Base-by-base conservation (phyloP, 2,113 vertebrate genomes). In the Sporophila hypoxantha region DNA sequence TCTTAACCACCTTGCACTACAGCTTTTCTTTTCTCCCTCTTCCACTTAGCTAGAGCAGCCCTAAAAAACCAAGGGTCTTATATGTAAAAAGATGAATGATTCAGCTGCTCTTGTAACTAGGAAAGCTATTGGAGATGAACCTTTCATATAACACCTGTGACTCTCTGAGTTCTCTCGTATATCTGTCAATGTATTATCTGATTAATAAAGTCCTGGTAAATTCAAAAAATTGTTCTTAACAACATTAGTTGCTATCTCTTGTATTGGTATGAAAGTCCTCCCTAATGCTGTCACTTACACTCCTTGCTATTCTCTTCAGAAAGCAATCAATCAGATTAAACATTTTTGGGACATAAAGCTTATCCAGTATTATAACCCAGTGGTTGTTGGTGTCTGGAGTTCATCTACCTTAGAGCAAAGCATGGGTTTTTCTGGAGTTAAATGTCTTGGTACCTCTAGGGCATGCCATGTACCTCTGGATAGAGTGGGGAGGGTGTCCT, bases 391-490 rank as follows among this genome's bases (percentile, higher is more conserved):
- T 79, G 16, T 14, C 36, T 75, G 17, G 20, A 75, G 20, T 29
- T 89, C 49, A 41, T 47, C 19, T 82, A 15, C 26, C 29, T 46
- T 50, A 55, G 32, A 57, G 37, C 19, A 67, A 39, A 82, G 49
- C 29, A n/a, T 32, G 6, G 1, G 2, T 39, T 83, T 80, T 81
- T 50, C 42, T 66, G n/a, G 52, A 36, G 21, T 29, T 53, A n/a
- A 50, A 18, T 30, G 37, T 36, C 34, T 15, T 3, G 1, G 46
- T 74, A n/a, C 17, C 65, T 23, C 47, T n/a, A 23, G 19, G 34
- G 25, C 21, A 57, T 0, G 2, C 46, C 5, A 0, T 13, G 62
- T 39, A 41, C 26, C 27, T 56, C 34, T 60, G 55, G 32, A 25
- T 42, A 26, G 26, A 41, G 5, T 27, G 23, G 16, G 30, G 2